Evolutionary conservation across 2,113 vertebrate species (phyloP).

Genomic region (Pedionomus torquatus): DNA sequence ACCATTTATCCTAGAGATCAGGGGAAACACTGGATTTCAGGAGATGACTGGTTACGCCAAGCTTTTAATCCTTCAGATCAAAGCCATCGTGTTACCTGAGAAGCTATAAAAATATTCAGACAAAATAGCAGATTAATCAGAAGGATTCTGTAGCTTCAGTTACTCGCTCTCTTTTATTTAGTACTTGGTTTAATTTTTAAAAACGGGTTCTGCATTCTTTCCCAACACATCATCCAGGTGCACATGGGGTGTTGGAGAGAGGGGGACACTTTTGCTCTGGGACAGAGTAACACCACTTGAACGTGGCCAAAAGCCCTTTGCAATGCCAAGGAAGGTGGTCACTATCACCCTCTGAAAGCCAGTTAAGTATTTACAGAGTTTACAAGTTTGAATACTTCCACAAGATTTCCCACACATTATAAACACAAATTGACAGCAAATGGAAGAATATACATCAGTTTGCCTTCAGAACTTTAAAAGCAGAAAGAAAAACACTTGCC

Average conservation of each 20-base stretch:
- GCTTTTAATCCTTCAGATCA: neutral
- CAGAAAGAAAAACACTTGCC: constrained; percentile 88
- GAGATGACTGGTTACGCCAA: neutral
- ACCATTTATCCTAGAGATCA: neutral
- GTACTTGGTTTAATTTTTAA: neutral
- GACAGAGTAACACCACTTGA: neutral
- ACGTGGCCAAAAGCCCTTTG: neutral
- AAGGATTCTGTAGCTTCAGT: neutral
- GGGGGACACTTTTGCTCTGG: neutral
- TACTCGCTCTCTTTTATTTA: neutral
- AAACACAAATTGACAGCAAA: neutral
- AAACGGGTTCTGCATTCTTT: neutral
- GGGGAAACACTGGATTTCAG: neutral
- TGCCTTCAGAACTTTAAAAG: constrained; percentile 60
- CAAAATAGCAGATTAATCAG: neutral
- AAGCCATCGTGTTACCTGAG: neutral
- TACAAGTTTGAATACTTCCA: neutral
- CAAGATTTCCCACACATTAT: neutral
- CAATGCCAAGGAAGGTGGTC: neutral
- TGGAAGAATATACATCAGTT: constrained; percentile 36
- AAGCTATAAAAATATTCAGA: neutral
- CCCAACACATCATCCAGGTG: neutral
- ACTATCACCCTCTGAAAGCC: neutral
- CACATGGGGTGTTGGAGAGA: neutral
- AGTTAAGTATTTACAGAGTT: neutral